Base-by-base conservation (phyloP, 2,113 vertebrate species). In the Patagioenas fasciata region DNA sequence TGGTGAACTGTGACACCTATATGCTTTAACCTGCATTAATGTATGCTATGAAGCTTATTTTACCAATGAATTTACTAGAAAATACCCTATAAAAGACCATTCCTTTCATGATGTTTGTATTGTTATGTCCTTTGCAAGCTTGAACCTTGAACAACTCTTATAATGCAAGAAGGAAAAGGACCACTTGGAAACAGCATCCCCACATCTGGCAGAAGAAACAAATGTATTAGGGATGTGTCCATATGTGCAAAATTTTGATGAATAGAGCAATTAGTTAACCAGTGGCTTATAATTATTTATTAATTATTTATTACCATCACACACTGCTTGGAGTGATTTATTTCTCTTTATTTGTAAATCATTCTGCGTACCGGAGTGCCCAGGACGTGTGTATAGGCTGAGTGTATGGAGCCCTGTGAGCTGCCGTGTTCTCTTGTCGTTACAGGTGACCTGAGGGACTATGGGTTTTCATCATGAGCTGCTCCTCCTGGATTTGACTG, bases 271-370 rank as follows among this genome's bases (percentile, higher is more conserved):
- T 85, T 87, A 89, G 19, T 87, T 82, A 82, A 73, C 28, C 20
- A 54, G 65, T 58, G 62, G 44, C 25, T 95, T 88, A 66, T 40
- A 36, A 16, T 82, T 92, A 48, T 75, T 96, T 90, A 88, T 79
- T 69, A 79, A 79, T 93, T 62, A 36, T 15, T 91, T 62, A 62
- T 72, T 58, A 51, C 56, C 78, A 47, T 71, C 38, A 24, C 53
- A 62, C 18, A 9, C 23, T 36, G 19, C 80, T 77, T 38, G 25
- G 51, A 78, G 70, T 70, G 80, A 48, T 85, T 87, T 69, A 70
- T 91, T 92, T 42, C 44, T 38, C 48, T 77, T 34, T 80, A 19
- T 94, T 58, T 89, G 70, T 42, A 72, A 62, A 54, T 56, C 5
- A 3, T 36, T 56, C 77, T 65, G 34, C 13, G 6, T 31, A 36